A percentile compares a stretch with the other conserved stretches of the same genome.
phyloP scores from a whole-genome alignment of 1,140 invertebrate species.

The Drosophila nigrodunni region DNA sequence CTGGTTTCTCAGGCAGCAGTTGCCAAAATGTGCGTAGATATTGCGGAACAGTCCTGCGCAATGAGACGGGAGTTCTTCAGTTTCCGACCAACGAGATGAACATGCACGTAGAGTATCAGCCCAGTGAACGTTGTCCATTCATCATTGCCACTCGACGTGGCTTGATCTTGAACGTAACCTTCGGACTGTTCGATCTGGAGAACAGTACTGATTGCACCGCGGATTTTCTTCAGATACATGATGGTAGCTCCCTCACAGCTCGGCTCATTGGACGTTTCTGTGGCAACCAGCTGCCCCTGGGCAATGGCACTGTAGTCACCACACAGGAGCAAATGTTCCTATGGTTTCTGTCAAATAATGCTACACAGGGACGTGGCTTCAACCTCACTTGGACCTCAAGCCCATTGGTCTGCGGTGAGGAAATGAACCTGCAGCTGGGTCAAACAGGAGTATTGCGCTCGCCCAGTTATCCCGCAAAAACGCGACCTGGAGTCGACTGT shows the following conservation, averaged over 20 bases:
- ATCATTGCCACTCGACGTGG: constrained; percentile 87
- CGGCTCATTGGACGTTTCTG: constrained; percentile 92
- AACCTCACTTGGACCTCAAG: constrained; percentile 90
- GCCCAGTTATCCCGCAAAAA: constrained; percentile 92
- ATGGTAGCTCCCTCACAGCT: constrained; percentile 89
- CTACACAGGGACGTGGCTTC: constrained; percentile 86
- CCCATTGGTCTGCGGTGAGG: constrained; percentile 89
- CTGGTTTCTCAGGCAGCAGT: constrained; percentile 85
- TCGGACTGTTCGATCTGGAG: constrained; percentile 89
- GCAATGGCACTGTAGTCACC: constrained; percentile 88
- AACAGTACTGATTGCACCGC: constrained; percentile 85
- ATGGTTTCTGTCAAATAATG: constrained; percentile 91
- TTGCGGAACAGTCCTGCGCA: constrained; percentile 86
- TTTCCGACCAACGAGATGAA: constrained; percentile 85
- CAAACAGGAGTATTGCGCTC: constrained; percentile 90
- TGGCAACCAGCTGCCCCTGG: constrained; percentile 87
- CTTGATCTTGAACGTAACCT: constrained; percentile 91
- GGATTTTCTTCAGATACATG: constrained; percentile 92
- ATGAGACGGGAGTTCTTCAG: constrained; percentile 40
- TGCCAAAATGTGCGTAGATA: constrained; percentile 58
- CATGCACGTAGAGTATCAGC: constrained; percentile 71
- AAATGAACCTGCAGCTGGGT: constrained; percentile 83
- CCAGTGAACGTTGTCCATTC: constrained; percentile 92
- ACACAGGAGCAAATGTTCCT: constrained; percentile 90
- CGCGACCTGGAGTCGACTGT: constrained; percentile 91